Evolutionary conservation across 1,140 invertebrate genomes (phyloP), one percentile per base, ranked within the genome.

Genomic region (Drosophila elegans): DNA sequence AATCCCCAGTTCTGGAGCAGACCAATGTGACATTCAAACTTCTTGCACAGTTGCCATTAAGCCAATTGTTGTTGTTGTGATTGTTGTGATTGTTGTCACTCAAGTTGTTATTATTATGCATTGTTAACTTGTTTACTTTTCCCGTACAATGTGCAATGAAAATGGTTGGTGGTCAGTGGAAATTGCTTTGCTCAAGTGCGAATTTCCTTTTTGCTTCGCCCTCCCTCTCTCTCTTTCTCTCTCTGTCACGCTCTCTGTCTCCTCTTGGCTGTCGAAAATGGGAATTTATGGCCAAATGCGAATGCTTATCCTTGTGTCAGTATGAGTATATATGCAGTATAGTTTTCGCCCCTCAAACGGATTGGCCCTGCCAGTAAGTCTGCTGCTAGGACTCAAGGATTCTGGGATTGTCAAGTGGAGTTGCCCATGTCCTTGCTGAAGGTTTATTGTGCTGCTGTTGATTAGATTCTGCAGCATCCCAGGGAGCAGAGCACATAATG

Each of bases 391-490:
- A 21, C 16, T 21, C 16, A 21, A 21, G 16, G 16, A 21, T 21
- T 69, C 67, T 56, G 69, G 66, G 71, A 73, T 59, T 52, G 49
- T 55, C 41, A 46, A 32, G 25, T 11, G 27, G 32, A 36, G 45
- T 57, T 67, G 57, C 29, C 42, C 45, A 11, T 39, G 57, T 63
- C 45, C 64, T 52, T 44, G 56, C 51, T 38, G 16, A 12, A 21
- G 49, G 32, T 52, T 45, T 57, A 45, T 44, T 38, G 34, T 56
- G n/a, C 11, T 12, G 52, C 66, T 67, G 29, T 42, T 77, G 74
- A 78, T 77, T 78, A 77, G 74, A 78, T 77, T 71, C 51, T 25
- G 29, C 59, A 32, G 29, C 64, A 52, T 44, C 34, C n/a, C 46
- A 16, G 7, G 7, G 27, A 72, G 52, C 61, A 46, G 27, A 73